Conservation (phyloP, 1,140 invertebrate genomes). For the Leptinotarsa lineolata region DNA sequence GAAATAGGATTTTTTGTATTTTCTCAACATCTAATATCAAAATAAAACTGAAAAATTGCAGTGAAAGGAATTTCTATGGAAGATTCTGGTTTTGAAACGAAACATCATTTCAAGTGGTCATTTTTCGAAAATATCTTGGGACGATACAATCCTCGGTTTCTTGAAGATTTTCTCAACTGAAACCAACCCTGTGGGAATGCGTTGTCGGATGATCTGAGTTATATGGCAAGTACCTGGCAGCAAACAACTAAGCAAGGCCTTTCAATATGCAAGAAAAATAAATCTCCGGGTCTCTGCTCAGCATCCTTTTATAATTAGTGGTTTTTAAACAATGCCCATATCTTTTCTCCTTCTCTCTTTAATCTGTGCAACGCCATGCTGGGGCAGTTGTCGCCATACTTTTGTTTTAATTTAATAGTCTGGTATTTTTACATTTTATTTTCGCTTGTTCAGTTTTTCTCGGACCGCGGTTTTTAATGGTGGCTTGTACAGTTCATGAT, state of each 20-base stretch:
- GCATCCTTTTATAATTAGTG: constrained; percentile 52
- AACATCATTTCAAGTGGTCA: no score
- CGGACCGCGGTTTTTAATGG: constrained; percentile 17
- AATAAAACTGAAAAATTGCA: no score
- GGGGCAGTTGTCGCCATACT: constrained; percentile 43
- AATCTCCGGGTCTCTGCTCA: constrained; percentile 45
- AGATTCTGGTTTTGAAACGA: no score
- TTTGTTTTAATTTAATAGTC: constrained; percentile 47
- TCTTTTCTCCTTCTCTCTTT: constrained; percentile 39
- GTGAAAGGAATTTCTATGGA: no score
- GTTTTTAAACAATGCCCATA: constrained; percentile 54
- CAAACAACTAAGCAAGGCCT: constrained; percentile 45
- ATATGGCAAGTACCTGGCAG: constrained; percentile 49
- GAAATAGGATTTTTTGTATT: no score
- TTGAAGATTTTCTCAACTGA: not conserved
- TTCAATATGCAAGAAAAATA: constrained; percentile 56
- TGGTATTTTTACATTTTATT: constrained; percentile 39
- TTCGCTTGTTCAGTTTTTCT: constrained; percentile 23
- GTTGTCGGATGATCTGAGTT: constrained; percentile 52
- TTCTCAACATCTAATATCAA: no score
- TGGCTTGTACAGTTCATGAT: constrained; percentile 20
- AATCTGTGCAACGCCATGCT: constrained; percentile 30
- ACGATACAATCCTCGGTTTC: no score
- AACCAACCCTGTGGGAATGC: constrained; percentile 22
- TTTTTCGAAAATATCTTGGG: no score